Evolutionary conservation across 2,113 vertebrate species (phyloP).

Genomic region (Mystacornis crossleyi): DNA sequence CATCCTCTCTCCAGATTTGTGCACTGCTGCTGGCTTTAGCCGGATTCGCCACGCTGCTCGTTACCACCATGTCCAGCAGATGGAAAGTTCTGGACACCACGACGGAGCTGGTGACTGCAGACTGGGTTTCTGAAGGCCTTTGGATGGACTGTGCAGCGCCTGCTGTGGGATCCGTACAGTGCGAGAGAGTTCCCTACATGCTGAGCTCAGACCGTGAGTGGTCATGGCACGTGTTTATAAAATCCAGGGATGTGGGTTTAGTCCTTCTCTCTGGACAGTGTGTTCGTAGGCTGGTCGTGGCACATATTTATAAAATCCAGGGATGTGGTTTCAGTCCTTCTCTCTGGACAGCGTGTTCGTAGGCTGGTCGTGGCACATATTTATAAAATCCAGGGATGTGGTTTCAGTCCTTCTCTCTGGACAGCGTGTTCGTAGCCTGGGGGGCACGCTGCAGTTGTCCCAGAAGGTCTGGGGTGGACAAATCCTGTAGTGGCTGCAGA

Average conservation of each 20-base stretch:
- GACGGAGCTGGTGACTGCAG: constrained; percentile 52
- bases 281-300: rapidly evolving
- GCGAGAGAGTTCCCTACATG: constrained; percentile 76
- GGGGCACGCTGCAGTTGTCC: background rate
- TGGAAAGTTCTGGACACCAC: constrained; percentile 73
- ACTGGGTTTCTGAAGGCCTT: constrained; percentile 81
- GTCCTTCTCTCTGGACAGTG: background rate
- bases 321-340: background rate
- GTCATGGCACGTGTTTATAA: background rate
- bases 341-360: background rate
- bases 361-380: background rate
- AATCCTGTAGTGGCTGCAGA: background rate
- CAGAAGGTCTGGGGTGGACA: background rate
- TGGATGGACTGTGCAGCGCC: constrained; percentile 82
- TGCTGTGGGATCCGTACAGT: constrained; percentile 71
- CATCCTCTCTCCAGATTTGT: constrained; percentile 66
- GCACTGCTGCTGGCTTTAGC: constrained; percentile 74
- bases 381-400: background rate
- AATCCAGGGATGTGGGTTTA: background rate
- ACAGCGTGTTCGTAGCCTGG: rapidly evolving
- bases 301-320: background rate
- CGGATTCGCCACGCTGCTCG: constrained; percentile 74
- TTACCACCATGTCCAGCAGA: constrained; percentile 73
- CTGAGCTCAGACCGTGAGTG: constrained; percentile 81
- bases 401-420: background rate